phyloP scores from a whole-genome alignment of 2,888 invertebrate species.

The Brenthis ino region DNA sequence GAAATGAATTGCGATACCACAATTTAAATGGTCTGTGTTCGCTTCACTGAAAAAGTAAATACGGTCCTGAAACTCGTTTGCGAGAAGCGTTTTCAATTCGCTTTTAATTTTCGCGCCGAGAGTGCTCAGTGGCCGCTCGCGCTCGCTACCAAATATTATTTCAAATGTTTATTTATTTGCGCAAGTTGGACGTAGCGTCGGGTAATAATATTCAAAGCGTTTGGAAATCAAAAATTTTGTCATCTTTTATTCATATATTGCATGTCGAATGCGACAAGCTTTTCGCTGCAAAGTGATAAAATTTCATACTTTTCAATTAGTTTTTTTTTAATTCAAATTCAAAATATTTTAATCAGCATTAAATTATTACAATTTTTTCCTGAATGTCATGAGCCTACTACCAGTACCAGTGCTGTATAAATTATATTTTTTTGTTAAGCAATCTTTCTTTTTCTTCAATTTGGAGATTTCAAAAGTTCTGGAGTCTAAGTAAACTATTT shows the following conservation, averaged over 20 bases:
- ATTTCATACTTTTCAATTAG: too few relatives aligned
- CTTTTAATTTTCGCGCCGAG: conserved; percentile 30
- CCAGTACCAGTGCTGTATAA: too few relatives aligned
- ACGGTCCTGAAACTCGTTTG: conserved; percentile 29
- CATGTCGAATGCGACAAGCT: too few relatives aligned
- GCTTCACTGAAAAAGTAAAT: conserved; percentile 24
- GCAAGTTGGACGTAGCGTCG: not conserved
- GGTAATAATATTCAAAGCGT: not conserved
- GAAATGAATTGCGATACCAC: conserved; percentile 24
- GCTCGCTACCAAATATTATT: conserved; percentile 21
- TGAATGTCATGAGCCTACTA: too few relatives aligned
- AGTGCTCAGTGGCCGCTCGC: conserved; percentile 14
- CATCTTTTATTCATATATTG: not conserved
- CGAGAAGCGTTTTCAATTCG: conserved; percentile 28
- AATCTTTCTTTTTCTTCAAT: too few relatives aligned
- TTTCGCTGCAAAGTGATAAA: too few relatives aligned
- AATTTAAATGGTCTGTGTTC: conserved; percentile 18
- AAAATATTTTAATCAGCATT: too few relatives aligned
- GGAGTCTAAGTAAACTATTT: too few relatives aligned
- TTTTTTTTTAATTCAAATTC: too few relatives aligned
- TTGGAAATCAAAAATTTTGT: not conserved
- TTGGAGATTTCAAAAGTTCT: too few relatives aligned
- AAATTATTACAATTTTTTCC: too few relatives aligned
- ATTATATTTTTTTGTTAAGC: too few relatives aligned
- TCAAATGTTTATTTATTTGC: conserved; percentile 15